Evolutionary conservation across 2,113 vertebrate species (phyloP), one percentile per base, ranked within the genome.

Genomic region (Cyanocitta stelleri): DNA sequence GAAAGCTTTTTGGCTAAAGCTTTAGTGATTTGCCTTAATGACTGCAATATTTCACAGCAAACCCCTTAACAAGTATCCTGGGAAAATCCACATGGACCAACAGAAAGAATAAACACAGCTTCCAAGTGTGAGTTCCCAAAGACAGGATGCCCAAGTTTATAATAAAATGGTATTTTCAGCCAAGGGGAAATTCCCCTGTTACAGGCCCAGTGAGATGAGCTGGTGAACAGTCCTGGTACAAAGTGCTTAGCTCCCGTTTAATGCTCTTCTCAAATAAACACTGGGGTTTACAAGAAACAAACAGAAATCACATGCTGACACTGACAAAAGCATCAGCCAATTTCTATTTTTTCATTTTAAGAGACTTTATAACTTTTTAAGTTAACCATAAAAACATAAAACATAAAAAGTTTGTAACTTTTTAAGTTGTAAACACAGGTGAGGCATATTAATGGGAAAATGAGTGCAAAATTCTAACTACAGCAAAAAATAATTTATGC

Each of bases 1-100:
- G 49, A 75, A 86, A 88, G 54, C 14, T 84, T 85, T 88, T 78
- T 77, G 66, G 33, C 85, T 90, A 69, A 94, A 80, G 75, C 74
- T 83, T 66, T 73, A 92, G 75, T 9, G 6, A 88, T 92, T 97
- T 90, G 76, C 86, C 56, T 92, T 96, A 92, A 95, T 59, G 80
- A 75, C 76, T 81, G 89, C 73, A 92, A 32, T 81, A 84, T 61
- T 91, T 95, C 94, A 97, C 73, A 85, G 86, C 68, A 89, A 95
- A 41, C 2, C 41, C 61, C 35, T 55, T 86, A 87, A 85, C 72
- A 95, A 80, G 51, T 54, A 62, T 58, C 90, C 73, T 78, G 95
- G 96, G 90, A 74, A 92, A 92, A 92, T 9, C 39, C 8, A 1
- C 61, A 7, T 0, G 41, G 32, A 32, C 13, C 63, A 55, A 4